Percentiles rank a stretch among this genome's conserved stretches.
These are phyloP conservation scores for Cygnus atratus DNA, from an alignment of 2,113 vertebrate species.

Conservation along the genomic window DNA sequence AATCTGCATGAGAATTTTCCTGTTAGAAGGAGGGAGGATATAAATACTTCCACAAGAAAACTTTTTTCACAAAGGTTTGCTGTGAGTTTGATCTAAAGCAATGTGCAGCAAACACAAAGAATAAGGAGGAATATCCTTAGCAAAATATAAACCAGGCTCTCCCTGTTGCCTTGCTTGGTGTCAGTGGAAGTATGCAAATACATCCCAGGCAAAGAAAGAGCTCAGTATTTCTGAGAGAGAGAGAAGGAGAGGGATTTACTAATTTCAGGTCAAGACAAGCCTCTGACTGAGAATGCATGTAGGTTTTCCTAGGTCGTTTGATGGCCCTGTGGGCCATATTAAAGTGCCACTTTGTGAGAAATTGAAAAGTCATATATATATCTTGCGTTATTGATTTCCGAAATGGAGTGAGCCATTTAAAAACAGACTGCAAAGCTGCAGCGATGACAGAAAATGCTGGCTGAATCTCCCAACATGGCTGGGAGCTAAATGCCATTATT, in stretches of 20 bases:
- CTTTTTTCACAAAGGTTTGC: neutral
- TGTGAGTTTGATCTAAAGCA: neutral
- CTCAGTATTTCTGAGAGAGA: neutral
- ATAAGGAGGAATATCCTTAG: neutral
- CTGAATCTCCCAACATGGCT: neutral
- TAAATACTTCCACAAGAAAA: neutral
- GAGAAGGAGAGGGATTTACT: neutral
- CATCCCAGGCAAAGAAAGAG: neutral
- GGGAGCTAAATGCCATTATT: neutral
- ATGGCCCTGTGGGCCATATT: neutral
- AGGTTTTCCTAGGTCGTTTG: neutral
- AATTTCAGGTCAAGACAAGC: neutral
- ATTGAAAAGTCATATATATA: neutral
- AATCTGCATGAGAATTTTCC: neutral
- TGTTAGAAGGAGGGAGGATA: rapidly evolving
- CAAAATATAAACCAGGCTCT: neutral
- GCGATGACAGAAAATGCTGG: neutral
- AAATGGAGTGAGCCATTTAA: neutral
- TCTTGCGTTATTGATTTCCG: neutral
- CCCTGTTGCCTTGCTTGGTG: neutral
- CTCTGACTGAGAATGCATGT: neutral
- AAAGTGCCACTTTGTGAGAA: neutral
- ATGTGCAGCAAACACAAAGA: neutral
- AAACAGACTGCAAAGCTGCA: neutral
- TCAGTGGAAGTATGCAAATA: neutral